These are phyloP conservation scores for Heterohyrax brucei DNA, from an alignment of 2,797 vertebrate genomes.

Conservation along the genomic window DNA sequence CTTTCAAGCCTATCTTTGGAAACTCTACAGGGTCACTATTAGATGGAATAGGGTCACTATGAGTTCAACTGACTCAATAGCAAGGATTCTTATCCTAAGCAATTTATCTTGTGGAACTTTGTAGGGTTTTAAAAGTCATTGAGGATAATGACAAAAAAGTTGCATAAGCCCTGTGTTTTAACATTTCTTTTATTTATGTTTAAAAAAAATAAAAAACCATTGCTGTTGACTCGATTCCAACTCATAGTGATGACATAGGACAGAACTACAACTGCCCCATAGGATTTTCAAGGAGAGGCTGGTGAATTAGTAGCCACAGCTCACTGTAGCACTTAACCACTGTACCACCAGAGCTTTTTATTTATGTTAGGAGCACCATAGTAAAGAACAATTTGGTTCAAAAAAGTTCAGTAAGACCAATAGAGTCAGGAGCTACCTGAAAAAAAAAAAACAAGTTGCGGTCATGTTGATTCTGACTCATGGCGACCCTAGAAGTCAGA, in stretches of 20 bases:
- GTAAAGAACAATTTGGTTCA: background rate
- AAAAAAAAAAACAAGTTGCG: too few relatives aligned
- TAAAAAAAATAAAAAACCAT: background rate
- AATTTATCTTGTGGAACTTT: background rate
- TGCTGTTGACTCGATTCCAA: too few relatives aligned
- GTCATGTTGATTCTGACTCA: too few relatives aligned
- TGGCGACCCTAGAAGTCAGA: too few relatives aligned
- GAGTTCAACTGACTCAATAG: too few relatives aligned
- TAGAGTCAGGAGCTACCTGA: background rate
- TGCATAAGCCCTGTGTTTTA: conserved; percentile 37
- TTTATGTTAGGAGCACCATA: conserved; percentile 13
- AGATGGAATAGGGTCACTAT: too few relatives aligned
- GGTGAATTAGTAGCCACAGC: too few relatives aligned
- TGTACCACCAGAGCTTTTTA: background rate
- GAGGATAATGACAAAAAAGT: conserved; percentile 9
- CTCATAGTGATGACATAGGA: too few relatives aligned
- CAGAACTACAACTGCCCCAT: too few relatives aligned
- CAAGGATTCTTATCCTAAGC: background rate
- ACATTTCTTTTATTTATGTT: conserved; percentile 8
- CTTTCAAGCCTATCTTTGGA: background rate
- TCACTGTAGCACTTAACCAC: too few relatives aligned
- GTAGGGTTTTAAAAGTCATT: background rate
- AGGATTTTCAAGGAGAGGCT: too few relatives aligned
- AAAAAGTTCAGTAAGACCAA: background rate
- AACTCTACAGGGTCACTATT: background rate